These are phyloP conservation scores for Leptoteleia sp. DNA, from an alignment of 1,140 invertebrate genomes.

Conservation along the genomic window DNA sequence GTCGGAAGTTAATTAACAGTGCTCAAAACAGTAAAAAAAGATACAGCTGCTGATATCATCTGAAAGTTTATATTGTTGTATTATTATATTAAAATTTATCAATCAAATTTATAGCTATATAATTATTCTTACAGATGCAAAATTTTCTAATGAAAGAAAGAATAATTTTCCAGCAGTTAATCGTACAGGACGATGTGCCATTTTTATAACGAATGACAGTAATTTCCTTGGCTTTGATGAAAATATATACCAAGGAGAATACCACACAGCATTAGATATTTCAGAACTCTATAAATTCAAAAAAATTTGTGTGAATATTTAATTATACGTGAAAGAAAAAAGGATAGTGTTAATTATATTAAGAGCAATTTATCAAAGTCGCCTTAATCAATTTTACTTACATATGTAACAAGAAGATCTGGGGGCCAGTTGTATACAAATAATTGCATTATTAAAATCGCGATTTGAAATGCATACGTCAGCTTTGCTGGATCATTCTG, in stretches of 20 bases:
- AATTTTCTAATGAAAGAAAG: constrained; percentile 54
- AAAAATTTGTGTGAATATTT: too few species aligned
- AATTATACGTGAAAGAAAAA: too few species aligned
- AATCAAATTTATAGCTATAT: too few species aligned
- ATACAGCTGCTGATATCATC: constrained; percentile 54
- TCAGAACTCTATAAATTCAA: constrained; percentile 38
- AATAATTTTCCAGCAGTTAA: constrained; percentile 56
- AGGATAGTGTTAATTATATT: too few species aligned
- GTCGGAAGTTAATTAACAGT: constrained; percentile 40
- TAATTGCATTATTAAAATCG: constrained; percentile 54
- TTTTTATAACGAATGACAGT: constrained; percentile 27
- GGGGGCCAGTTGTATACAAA: constrained; percentile 59
- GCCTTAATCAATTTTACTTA: constrained; percentile 13
- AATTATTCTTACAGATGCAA: constrained; percentile 43
- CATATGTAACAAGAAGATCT: constrained; percentile 39
- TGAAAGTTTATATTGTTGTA: constrained; percentile 10
- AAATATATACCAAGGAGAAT: constrained; percentile 42
- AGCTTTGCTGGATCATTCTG: constrained; percentile 51
- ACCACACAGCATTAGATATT: constrained; percentile 49
- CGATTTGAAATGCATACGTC: constrained; percentile 46
- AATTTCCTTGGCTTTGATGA: constrained; percentile 22
- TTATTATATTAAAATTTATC: too few species aligned
- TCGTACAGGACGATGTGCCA: constrained; percentile 37
- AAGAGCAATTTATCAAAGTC: too few species aligned
- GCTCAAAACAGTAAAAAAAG: constrained; percentile 51